Evolutionary conservation across 2,797 vertebrate species (phyloP).

Genomic region (Syndactyla subalaris): DNA sequence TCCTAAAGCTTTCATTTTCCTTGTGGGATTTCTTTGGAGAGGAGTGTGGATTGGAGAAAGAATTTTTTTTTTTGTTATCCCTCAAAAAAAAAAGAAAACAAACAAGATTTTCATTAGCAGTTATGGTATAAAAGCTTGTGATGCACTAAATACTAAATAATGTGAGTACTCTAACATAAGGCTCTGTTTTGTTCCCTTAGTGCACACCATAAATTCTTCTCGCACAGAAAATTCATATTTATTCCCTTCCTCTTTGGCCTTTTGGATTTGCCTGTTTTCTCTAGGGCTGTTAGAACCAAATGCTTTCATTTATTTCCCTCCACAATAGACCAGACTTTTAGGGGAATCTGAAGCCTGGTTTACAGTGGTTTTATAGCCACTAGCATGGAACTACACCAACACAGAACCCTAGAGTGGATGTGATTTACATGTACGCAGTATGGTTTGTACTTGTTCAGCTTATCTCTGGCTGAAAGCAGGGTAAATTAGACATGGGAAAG

Average conservation of each 20-base stretch:
- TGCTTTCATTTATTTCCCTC: constrained; percentile 46
- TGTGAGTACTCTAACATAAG: background rate
- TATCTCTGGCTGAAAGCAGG: background rate
- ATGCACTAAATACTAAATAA: background rate
- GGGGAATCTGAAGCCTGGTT: background rate
- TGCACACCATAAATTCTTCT: background rate
- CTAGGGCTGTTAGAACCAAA: constrained; percentile 9
- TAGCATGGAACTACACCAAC: background rate
- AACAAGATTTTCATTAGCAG: background rate
- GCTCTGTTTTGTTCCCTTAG: background rate
- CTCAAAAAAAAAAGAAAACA: background rate
- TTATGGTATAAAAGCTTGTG: background rate
- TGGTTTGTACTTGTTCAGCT: constrained; percentile 4
- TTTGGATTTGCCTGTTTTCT: constrained; percentile 39
- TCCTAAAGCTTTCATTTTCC: background rate
- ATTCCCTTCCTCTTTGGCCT: constrained; percentile 10
- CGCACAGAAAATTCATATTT: background rate
- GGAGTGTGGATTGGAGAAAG: background rate
- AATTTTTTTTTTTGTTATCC: background rate
- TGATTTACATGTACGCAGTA: background rate
- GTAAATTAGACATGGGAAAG: background rate
- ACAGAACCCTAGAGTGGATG: background rate
- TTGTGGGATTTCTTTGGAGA: background rate
- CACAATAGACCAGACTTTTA: constrained; percentile 19
- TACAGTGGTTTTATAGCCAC: background rate